Evolutionary conservation across 1,140 invertebrate species (phyloP).

Genomic region (Lerema accius): DNA sequence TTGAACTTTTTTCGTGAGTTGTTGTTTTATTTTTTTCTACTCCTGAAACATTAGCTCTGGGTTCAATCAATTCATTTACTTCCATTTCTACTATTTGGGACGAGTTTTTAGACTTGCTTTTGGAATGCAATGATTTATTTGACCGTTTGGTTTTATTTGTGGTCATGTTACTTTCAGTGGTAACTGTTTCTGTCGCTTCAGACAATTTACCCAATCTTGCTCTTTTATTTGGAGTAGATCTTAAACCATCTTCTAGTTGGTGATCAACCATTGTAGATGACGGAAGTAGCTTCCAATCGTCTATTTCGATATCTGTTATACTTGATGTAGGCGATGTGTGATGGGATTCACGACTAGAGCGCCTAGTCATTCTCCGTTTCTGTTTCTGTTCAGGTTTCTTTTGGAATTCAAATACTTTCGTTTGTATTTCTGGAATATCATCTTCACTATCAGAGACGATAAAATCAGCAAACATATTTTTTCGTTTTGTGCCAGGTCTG

Average conservation of each 20-base stretch:
- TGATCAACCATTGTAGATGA: conserved; percentile 74
- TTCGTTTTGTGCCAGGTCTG: conserved; percentile 53
- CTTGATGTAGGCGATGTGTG: conserved; percentile 52
- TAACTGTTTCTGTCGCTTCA: conserved; percentile 39
- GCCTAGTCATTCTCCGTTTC: conserved; percentile 35
- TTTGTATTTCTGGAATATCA: conserved; percentile 66
- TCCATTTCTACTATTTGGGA: conserved; percentile 33
- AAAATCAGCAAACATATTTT: conserved; percentile 71
- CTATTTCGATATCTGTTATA: conserved; percentile 65
- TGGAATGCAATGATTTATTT: conserved; percentile 37
- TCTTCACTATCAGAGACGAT: conserved; percentile 71
- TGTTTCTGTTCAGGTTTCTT: conserved; percentile 42
- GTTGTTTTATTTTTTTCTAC: conserved; percentile 18
- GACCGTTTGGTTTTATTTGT: conserved; percentile 40
- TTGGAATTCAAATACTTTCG: conserved; percentile 61
- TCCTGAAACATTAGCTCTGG: conserved; percentile 1
- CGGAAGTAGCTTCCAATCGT: conserved; percentile 66
- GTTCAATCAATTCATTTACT: conserved; percentile 17
- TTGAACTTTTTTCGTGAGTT: conserved; percentile 17
- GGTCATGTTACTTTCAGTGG: conserved; percentile 29
- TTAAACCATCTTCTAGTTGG: conserved; percentile 48
- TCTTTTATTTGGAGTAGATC: conserved; percentile 50
- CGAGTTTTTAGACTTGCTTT: conserved; percentile 40
- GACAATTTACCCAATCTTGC: conserved; percentile 49
- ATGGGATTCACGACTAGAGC: conserved; percentile 31